Conservation (phyloP, 2,113 vertebrate species). For the Daboia siamensis region DNA sequence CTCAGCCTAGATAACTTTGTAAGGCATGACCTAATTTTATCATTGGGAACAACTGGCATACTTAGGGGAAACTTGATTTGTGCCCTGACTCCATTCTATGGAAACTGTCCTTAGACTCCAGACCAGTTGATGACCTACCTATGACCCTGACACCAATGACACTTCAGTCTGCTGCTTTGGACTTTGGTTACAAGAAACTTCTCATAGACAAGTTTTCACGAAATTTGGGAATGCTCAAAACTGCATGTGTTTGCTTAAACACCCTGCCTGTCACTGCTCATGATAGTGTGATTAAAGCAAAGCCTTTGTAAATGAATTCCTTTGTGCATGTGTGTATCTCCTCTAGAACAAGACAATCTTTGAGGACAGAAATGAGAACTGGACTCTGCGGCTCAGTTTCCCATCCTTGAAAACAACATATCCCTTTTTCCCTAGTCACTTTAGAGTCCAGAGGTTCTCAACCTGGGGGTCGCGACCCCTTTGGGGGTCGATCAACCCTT, state of each 20-base stretch:
- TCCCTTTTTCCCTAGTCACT: neutral
- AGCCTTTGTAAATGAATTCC: neutral
- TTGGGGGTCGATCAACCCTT: too few species aligned
- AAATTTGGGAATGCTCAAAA: neutral
- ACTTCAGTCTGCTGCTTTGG: neutral
- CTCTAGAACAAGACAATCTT: neutral
- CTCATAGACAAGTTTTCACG: neutral
- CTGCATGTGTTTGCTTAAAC: neutral
- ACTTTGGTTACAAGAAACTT: neutral
- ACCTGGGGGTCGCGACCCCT: too few species aligned
- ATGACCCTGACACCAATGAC: neutral
- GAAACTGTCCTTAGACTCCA: neutral
- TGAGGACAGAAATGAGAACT: neutral
- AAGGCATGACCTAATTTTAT: neutral
- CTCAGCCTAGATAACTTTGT: neutral
- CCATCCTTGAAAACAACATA: neutral
- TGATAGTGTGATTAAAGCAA: neutral
- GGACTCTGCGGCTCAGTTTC: neutral
- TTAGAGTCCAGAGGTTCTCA: too few species aligned
- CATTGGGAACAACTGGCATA: neutral
- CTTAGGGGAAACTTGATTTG: neutral
- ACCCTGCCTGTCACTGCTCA: neutral
- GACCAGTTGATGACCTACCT: neutral
- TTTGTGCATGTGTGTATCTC: neutral
- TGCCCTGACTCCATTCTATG: neutral